These are phyloP conservation scores for Epsilonema sp. DNA, from an alignment of 2,888 invertebrate genomes.

Conservation along the genomic window DNA sequence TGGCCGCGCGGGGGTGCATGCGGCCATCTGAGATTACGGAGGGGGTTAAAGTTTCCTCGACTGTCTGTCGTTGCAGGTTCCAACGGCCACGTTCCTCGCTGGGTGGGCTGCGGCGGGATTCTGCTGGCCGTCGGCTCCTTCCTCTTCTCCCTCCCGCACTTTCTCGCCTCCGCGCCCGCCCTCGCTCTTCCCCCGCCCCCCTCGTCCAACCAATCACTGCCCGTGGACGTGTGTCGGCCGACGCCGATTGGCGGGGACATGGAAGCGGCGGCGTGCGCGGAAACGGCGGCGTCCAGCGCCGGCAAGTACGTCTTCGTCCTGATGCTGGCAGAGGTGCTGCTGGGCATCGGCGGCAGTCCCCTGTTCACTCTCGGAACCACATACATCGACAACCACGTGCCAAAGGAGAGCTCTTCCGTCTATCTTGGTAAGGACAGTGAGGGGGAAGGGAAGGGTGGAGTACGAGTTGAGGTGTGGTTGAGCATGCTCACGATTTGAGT, in stretches of 20 bases:
- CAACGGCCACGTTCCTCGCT: constrained; percentile 70
- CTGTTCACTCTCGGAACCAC: constrained; percentile 73
- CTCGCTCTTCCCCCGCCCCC: neutral
- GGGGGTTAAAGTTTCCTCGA: too few relatives aligned
- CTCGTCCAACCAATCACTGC: neutral
- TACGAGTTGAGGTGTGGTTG: too few relatives aligned
- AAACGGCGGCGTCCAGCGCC: neutral
- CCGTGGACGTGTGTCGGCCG: neutral
- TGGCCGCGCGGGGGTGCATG: too few relatives aligned
- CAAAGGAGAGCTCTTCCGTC: constrained; percentile 73
- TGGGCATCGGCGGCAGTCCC: constrained; percentile 81
- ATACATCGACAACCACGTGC: constrained; percentile 83
- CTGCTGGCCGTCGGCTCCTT: constrained; percentile 81
- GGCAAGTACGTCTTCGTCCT: constrained; percentile 58
- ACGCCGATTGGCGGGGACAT: neutral
- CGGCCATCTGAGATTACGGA: too few relatives aligned
- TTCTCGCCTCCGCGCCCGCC: constrained; percentile 37
- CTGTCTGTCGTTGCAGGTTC: too few relatives aligned
- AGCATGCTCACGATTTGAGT: too few relatives aligned
- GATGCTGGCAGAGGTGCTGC: constrained; percentile 64
- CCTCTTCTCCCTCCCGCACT: constrained; percentile 78
- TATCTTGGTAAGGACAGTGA: constrained; percentile 79
- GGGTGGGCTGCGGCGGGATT: constrained; percentile 76
- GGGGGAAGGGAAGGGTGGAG: too few relatives aligned
- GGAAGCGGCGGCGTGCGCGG: neutral